Evolutionary conservation across 1,140 invertebrate species (phyloP), one percentile per base, ranked within the genome.

Genomic region (Schmidtea mediterranea): DNA sequence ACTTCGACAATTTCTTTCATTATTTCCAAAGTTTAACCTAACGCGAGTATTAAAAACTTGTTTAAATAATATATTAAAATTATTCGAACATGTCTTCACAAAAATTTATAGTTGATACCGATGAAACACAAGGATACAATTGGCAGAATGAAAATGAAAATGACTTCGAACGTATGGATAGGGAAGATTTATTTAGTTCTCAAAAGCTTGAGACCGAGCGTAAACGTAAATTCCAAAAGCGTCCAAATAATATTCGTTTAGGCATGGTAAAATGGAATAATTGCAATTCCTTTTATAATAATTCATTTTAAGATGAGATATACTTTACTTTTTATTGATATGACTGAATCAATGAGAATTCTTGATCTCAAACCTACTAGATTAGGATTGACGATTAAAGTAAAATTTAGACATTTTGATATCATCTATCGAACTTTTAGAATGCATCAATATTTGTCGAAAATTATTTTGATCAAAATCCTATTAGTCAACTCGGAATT

Each of bases 381-480:
- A 53, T 75, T 90, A 52, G 56, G 81, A 1, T 84, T 82, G 57
- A 77, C 81, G 13, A 58, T 84, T 2, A 90, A 89, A 70, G 80
- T 86, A 56, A 47, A 26, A 21, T 37, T 39, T 51, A 2, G 8
- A 10, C n/a, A n/a, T n/a, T n/a, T n/a, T n/a, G 10, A 49, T 47
- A 15, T 22, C 9, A 52, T 10, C 16, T 41, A 52, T 51, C 13
- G 12, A 48, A 46, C 51, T 52, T 48, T 58, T 63, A 89, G 80
- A 67, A 90, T 21, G 60, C 94, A 46, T 81, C 92, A 68, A 74
- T 76, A 53, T 97, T 94, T 64, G 75, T 95, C 48, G 80, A 87
- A 55, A 84, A 92, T 66, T 95, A 81, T 62, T 90, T 95, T 66
- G 86, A 95, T 66, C 82, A 92, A 68, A 97, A 95, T 69, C 90